A percentile compares a stretch with the other conserved stretches of the same genome.
Evolutionary conservation across 2,888 invertebrate species (phyloP).

Genomic region (Chromoteleia sp.): DNA sequence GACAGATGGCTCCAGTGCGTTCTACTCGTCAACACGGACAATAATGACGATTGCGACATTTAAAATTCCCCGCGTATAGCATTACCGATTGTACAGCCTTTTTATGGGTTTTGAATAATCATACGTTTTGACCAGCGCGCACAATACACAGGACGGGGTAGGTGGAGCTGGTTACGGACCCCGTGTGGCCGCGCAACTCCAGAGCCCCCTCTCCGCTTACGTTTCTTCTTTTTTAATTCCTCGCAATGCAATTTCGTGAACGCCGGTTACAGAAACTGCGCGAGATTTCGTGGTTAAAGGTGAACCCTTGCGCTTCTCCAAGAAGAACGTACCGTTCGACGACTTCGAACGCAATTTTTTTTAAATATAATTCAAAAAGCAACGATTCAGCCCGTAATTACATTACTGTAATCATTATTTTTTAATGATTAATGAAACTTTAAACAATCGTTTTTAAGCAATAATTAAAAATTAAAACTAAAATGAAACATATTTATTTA

Average conservation of each 20-base stretch:
- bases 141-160: constrained; percentile 74
- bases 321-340: too few relatives aligned
- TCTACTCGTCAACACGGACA: constrained; percentile 69
- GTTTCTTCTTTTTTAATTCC: constrained; percentile 46
- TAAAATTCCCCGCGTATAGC: constrained; percentile 74
- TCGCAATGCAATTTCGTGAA: constrained; percentile 53
- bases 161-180: constrained; percentile 64
- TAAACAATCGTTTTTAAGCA: too few relatives aligned
- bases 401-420: too few relatives aligned
- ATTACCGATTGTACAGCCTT: constrained; percentile 69
- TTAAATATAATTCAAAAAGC: too few relatives aligned
- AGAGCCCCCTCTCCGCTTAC: constrained; percentile 1
- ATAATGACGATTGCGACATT: constrained; percentile 77
- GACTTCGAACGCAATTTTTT: too few relatives aligned
- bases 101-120: constrained; percentile 78
- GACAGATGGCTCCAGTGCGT: constrained; percentile 73
- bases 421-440: too few relatives aligned
- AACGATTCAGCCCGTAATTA: too few relatives aligned
- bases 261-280: constrained; percentile 37
- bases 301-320: constrained; percentile 20
- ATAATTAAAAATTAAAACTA: too few relatives aligned
- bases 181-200: constrained; percentile 65
- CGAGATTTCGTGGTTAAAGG: constrained; percentile 37
- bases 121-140: constrained; percentile 73
- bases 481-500: too few relatives aligned